Conservation (phyloP, 2,797 vertebrate genomes). For the Molossus alvarezi region DNA sequence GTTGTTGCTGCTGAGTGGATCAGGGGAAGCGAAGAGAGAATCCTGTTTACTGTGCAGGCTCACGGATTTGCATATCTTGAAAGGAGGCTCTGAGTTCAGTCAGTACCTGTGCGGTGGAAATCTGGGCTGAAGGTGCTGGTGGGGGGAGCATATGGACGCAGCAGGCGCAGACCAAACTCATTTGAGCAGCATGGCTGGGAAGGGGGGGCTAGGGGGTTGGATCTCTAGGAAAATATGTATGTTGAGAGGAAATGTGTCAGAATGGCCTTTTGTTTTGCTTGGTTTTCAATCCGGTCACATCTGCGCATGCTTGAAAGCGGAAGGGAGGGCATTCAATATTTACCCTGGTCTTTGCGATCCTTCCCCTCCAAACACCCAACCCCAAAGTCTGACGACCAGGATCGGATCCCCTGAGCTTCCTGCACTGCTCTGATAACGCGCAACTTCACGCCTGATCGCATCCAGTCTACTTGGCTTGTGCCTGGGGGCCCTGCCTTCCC, state of each 20-base stretch:
- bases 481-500: accelerated
- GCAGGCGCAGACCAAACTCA: neutral
- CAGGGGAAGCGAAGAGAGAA: neutral
- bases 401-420: neutral
- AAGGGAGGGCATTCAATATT: neutral
- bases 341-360: neutral
- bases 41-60: neutral
- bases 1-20: neutral
- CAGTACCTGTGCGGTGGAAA: neutral
- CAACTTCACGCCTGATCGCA: neutral
- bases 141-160: neutral
- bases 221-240: too few species aligned
- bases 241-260: neutral
- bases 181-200: accelerated
- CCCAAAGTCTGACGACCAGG: accelerated
- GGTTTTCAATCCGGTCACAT: neutral
- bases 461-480: accelerated
- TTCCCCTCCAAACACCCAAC: neutral
- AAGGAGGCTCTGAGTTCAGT: neutral
- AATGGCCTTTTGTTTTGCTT: neutral
- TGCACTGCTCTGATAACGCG: accelerated
- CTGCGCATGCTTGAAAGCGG: accelerated
- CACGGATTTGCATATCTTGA: neutral
- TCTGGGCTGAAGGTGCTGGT: neutral
- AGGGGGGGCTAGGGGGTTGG: neutral